These are phyloP conservation scores for Mus pahari DNA, from an alignment of 2,113 vertebrate species.

Conservation along the genomic window DNA sequence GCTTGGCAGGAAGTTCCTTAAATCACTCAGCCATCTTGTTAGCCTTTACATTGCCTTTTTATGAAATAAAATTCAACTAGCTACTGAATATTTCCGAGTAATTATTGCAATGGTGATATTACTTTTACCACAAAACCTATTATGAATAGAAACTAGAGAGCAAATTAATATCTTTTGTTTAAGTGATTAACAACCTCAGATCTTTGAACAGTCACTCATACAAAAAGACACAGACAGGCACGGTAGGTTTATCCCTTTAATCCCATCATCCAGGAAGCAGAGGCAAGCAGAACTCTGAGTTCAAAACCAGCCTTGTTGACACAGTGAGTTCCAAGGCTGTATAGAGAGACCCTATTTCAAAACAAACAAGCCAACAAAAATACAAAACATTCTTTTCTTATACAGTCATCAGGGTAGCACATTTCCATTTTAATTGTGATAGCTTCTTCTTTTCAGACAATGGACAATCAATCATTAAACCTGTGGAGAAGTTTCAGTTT, in stretches of 20 bases:
- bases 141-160: not conserved
- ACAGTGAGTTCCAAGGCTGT: not conserved
- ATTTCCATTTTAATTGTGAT: not conserved
- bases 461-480: not conserved
- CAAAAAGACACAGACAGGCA: not conserved
- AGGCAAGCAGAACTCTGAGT: not conserved
- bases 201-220: not conserved
- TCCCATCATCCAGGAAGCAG: not conserved
- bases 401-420: not conserved
- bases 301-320: not conserved
- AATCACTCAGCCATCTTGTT: not conserved
- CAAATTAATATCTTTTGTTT: not conserved
- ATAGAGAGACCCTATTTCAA: not conserved
- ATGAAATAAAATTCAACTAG: not conserved
- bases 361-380: not conserved
- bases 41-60: not conserved
- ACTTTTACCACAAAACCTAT: not conserved
- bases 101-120: not conserved
- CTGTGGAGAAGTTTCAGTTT: not conserved
- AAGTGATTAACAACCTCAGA: not conserved
- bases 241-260: not conserved
- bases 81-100: not conserved
- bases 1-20: not conserved
- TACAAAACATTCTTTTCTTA: not conserved
- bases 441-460: slow-evolving; percentile 9